Percentiles rank a stretch among this genome's conserved stretches.
phyloP scores from a whole-genome alignment of 1,140 invertebrate genomes.

The Solenopsis fugax region DNA sequence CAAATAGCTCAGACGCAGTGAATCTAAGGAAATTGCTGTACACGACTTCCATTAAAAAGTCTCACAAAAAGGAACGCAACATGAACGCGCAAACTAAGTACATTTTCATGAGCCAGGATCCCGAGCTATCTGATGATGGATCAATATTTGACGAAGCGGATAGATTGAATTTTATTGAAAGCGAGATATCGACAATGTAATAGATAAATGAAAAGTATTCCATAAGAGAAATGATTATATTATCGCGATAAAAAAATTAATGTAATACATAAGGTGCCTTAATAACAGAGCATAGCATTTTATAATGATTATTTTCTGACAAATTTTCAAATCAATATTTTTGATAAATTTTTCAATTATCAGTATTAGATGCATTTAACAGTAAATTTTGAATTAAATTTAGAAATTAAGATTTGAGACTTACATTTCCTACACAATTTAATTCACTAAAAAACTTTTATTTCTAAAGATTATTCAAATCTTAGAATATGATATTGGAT shows the following conservation, averaged over 20 bases:
- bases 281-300: background rate
- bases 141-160: conserved; percentile 80
- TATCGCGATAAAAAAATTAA: background rate
- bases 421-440: background rate
- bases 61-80: conserved; percentile 80
- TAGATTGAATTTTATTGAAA: background rate
- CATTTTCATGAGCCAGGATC: conserved; percentile 14
- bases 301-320: background rate
- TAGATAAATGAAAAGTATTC: conserved; percentile 9
- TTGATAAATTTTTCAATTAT: conserved; percentile 12
- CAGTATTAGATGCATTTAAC: background rate
- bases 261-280: background rate
- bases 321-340: background rate
- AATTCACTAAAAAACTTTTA: background rate
- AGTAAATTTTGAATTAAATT: background rate
- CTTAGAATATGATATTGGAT: background rate
- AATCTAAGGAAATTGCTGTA: conserved; percentile 75
- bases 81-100: conserved; percentile 66
- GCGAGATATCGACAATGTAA: background rate
- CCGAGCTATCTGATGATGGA: conserved; percentile 81
- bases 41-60: conserved; percentile 81
- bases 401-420: conserved; percentile 1
- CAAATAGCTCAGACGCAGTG: conserved; percentile 77
- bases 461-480: background rate
- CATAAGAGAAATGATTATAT: background rate